Conservation (phyloP, 2,797 vertebrate genomes). For the Sebastes iracundus region DNA sequence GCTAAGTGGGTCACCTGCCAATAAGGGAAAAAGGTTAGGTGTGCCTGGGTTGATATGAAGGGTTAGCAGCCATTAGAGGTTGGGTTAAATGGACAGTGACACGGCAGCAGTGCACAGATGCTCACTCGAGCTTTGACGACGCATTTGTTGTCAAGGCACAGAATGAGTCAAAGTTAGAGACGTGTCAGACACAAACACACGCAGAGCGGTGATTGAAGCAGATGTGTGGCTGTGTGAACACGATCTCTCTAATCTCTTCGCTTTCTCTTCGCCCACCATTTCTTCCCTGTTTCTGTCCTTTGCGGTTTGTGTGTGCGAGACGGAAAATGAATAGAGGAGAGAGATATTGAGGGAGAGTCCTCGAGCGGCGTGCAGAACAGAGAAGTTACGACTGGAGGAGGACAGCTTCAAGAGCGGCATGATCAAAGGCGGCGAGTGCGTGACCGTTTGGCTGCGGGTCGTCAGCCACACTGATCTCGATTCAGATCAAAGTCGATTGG, state of each 20-base stretch:
- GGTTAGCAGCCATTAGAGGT: conserved; percentile 28
- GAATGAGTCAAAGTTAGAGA: conserved; percentile 43
- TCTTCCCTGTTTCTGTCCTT: conserved; percentile 43
- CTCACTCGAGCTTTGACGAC: conserved; percentile 22
- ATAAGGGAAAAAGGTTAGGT: not conserved
- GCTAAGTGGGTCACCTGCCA: not conserved
- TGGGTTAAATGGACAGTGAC: conserved; percentile 22
- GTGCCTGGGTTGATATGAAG: conserved; percentile 20
- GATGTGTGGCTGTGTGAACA: conserved; percentile 48
- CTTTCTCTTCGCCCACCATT: conserved; percentile 27
- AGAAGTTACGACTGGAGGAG: conserved; percentile 40
- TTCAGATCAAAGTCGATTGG: conserved; percentile 64
- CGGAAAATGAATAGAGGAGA: conserved; percentile 22
- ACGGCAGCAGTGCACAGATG: conserved; percentile 22
- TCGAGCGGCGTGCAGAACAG: conserved; percentile 41
- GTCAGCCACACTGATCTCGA: conserved; percentile 51
- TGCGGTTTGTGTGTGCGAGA: conserved; percentile 39
- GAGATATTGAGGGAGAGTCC: conserved; percentile 46
- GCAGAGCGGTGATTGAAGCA: conserved; percentile 33
- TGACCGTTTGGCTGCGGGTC: conserved; percentile 61
- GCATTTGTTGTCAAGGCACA: conserved; percentile 43
- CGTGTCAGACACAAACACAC: not conserved
- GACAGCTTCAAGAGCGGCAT: conserved; percentile 49
- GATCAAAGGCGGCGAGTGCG: conserved; percentile 67
- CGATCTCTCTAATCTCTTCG: conserved; percentile 39